phyloP scores from a whole-genome alignment of 2,797 vertebrate species.

The Schizothorax lantsangensis region DNA sequence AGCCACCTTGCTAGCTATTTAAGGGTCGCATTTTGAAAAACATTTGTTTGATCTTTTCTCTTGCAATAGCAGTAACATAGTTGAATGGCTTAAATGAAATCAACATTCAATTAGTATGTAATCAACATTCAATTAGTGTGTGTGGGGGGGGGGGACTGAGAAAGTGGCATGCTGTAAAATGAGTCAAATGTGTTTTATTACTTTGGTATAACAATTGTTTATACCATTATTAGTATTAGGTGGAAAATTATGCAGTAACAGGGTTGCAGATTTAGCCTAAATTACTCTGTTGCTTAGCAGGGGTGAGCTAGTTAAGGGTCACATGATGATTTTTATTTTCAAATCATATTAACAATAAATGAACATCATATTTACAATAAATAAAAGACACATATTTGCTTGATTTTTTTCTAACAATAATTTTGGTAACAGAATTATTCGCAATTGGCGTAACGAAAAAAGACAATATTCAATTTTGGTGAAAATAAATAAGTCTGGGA shows the following conservation, averaged over 20 bases:
- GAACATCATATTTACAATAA: too few relatives aligned
- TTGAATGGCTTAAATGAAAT: background rate
- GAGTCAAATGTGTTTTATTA: background rate
- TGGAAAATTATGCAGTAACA: background rate
- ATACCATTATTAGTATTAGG: background rate
- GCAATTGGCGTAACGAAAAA: background rate
- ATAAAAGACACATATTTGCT: background rate
- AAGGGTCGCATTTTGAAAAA: too few relatives aligned
- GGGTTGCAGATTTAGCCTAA: background rate
- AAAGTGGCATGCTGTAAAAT: background rate
- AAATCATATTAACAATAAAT: background rate
- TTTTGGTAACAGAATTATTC: background rate
- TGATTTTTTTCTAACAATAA: background rate
- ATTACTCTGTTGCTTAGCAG: background rate
- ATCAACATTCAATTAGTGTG: too few relatives aligned
- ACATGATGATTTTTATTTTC: background rate
- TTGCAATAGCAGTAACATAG: too few relatives aligned
- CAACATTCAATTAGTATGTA: too few relatives aligned
- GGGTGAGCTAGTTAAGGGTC: background rate
- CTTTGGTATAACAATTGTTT: background rate
- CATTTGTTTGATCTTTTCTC: too few relatives aligned
- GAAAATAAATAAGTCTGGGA: too few relatives aligned
- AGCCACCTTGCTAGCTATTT: too few relatives aligned
- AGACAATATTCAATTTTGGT: background rate
- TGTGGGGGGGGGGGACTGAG: too few relatives aligned